Evolutionary conservation across 2,888 invertebrate species (phyloP), one percentile per base, ranked within the genome.

Genomic region (Drosophila meridiana): DNA sequence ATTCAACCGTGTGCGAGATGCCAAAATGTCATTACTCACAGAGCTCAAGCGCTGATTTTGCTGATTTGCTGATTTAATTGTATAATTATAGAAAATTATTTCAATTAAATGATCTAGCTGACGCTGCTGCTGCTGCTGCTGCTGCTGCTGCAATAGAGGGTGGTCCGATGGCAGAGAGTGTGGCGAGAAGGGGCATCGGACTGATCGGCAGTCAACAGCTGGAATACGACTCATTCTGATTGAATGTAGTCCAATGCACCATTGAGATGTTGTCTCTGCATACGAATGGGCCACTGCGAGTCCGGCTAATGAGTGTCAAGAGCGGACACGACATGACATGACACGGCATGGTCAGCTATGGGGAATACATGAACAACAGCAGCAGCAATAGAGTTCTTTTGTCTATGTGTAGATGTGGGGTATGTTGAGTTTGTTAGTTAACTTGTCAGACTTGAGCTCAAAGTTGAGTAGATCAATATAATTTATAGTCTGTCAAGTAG

Each of bases 31-130:
- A 68, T 83, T 84, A 80, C 63, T 82, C 69, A 78, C 67, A 78
- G 52, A 73, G 57, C 48, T 43, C 34, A 42, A 40, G 57, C 52
- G 68, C 63, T 73, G 63, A 73, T 73, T 74, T 71, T 32, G 45
- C 59, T 58, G 66, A 59, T 59, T 69, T 55, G 63, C 72, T 64
- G 68, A 89, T 79, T 73, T 89, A 85, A 87, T 89, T 81, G 78
- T 89, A 85, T 85, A 89, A 87, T 87, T 89, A 87, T 80, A 73
- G 78, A 71, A 80, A 85, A 87, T 89, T 78, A 85, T 83, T 85
- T 80, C 79, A 82, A 85, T 78, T 73, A 64, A 70, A 65, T 50
- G 64, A 69, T 66, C 32, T n/a, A 52, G 52, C 52, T 26, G 20
- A 8, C 14, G 48, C 47, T 47, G 26, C 2, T 45, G 20, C 4